Conservation (phyloP, 2,113 vertebrate species). For the Xiphophorus maculatus region DNA sequence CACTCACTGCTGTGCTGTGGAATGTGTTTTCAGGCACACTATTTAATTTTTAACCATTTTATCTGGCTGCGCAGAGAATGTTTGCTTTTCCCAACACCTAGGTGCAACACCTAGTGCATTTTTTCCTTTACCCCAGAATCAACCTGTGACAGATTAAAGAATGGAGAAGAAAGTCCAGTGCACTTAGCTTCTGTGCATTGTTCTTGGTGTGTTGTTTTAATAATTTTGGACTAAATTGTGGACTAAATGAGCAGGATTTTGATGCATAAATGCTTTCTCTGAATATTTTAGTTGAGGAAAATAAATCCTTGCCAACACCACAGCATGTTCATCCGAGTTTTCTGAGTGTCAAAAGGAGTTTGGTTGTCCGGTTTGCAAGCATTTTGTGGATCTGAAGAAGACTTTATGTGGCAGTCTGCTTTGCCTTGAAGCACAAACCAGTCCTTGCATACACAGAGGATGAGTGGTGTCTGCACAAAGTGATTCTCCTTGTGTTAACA, state of each 20-base stretch:
- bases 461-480: too few relatives aligned
- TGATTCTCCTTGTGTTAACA: too few relatives aligned
- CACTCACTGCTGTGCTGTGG: constrained; percentile 26
- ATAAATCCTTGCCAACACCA: not conserved
- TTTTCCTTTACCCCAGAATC: not conserved
- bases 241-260: not conserved
- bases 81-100: not conserved
- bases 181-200: not conserved
- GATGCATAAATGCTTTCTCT: not conserved
- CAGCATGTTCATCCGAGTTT: not conserved
- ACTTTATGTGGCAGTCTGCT: not conserved
- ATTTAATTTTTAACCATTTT: constrained; percentile 2
- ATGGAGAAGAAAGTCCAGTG: not conserved
- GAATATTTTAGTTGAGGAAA: not conserved
- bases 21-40: constrained; percentile 1
- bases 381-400: not conserved
- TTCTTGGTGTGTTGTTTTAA: not conserved
- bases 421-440: too few relatives aligned
- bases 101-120: not conserved
- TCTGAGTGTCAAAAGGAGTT: not conserved
- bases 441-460: too few relatives aligned
- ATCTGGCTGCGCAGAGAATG: not conserved
- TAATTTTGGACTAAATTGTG: not conserved
- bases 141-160: not conserved
- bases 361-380: not conserved